These are phyloP conservation scores for Phymatocera aterrima DNA, from an alignment of 2,888 invertebrate genomes.

Conservation along the genomic window DNA sequence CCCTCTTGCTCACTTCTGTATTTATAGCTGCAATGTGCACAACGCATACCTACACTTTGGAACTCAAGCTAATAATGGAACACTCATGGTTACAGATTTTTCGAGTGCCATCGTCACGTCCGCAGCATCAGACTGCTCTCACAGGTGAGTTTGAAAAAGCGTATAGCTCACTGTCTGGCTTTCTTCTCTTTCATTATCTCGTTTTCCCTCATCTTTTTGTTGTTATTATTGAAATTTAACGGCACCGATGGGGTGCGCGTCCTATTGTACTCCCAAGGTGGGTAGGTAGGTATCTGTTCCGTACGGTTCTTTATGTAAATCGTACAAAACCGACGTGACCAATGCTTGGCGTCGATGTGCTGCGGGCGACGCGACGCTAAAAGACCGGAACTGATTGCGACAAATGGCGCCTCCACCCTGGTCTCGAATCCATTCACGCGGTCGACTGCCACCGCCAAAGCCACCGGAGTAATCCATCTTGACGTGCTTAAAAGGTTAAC, in stretches of 20 bases:
- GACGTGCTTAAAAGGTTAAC: conserved; percentile 63
- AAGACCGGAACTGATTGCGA: conserved; percentile 58
- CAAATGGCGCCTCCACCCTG: conserved; percentile 55
- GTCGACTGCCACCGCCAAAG: conserved; percentile 50
- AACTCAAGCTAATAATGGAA: too few species aligned
- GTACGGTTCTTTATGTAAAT: conserved; percentile 45
- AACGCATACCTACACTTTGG: neutral
- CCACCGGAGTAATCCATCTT: conserved; percentile 55
- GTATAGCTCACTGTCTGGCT: neutral
- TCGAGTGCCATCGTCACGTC: neutral
- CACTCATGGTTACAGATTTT: neutral
- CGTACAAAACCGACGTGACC: conserved; percentile 46
- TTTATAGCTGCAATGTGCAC: neutral
- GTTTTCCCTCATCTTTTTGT: neutral
- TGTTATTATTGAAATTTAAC: conserved; percentile 41
- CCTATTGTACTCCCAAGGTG: conserved; percentile 13
- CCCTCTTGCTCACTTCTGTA: neutral
- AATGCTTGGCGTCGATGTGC: conserved; percentile 45
- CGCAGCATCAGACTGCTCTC: neutral
- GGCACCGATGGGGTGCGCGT: conserved; percentile 34
- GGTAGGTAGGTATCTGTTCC: conserved; percentile 30
- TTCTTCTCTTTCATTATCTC: conserved; percentile 34
- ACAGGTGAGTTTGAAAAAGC: neutral
- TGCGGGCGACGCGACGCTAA: conserved; percentile 48
- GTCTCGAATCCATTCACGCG: conserved; percentile 46